phyloP scores from a whole-genome alignment of 2,888 invertebrate genomes.

The Tanypteryx hageni region DNA sequence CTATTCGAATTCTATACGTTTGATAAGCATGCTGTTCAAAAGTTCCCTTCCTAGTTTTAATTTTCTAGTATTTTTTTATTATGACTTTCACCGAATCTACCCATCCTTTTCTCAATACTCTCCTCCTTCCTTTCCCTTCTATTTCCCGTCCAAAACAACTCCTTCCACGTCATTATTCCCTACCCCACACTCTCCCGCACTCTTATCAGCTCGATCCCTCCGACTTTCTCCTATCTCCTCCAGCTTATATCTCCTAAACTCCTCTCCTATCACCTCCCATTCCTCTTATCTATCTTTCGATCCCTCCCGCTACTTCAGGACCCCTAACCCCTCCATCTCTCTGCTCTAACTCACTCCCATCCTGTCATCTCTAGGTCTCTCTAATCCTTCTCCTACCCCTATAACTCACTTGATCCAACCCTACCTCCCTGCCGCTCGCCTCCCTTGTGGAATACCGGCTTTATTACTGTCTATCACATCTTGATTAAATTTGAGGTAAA shows the following conservation, averaged over 20 bases:
- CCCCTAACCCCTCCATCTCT: not conserved
- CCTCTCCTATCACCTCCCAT: no score
- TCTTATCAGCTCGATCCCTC: no score
- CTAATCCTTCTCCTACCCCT: not conserved
- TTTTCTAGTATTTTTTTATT: not conserved
- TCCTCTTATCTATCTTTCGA: no score
- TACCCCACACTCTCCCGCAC: not conserved
- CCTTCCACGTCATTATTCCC: not conserved
- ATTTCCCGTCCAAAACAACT: no score
- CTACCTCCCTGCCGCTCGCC: not conserved
- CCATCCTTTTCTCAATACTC: not conserved
- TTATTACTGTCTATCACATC: constrained; percentile 19
- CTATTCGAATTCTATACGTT: no score
- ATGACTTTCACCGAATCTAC: not conserved
- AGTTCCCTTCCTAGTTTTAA: not conserved
- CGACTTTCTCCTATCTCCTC: no score
- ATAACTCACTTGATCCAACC: not conserved
- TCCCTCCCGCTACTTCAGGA: no score
- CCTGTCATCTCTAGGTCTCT: constrained; percentile 1
- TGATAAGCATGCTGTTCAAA: no score
- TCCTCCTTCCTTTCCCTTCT: not conserved
- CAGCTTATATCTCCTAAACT: no score
- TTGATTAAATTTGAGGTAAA: constrained; percentile 24
- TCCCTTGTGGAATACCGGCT: constrained; percentile 18
- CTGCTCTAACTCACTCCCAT: not conserved